Percentiles rank a stretch among this genome's conserved stretches.
These are phyloP conservation scores for Colossoma macropomum DNA, from an alignment of 2,113 vertebrate species.

Conservation along the genomic window DNA sequence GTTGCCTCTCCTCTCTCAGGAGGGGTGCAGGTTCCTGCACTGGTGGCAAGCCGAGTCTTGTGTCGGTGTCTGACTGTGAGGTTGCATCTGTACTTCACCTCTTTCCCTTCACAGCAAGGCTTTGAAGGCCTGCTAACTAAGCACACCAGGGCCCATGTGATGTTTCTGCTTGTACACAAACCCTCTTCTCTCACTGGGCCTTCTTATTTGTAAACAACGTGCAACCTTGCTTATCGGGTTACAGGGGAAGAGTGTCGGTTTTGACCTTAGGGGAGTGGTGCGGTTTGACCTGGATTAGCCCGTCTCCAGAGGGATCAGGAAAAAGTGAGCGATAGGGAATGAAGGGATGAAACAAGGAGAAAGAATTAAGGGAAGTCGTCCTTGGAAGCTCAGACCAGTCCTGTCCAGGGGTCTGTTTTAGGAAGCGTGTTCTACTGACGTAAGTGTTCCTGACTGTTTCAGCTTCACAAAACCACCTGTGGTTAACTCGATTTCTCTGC, in stretches of 20 bases:
- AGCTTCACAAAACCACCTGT: no score
- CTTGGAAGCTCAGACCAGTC: no score
- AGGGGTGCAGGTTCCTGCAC: constrained; percentile 32
- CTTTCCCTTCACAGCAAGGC: background rate
- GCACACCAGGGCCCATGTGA: background rate
- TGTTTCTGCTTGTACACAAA: background rate
- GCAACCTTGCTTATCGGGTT: background rate
- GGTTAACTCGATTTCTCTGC: no score
- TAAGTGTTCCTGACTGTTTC: no score
- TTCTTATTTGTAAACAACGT: background rate
- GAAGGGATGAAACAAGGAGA: no score
- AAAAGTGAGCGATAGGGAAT: no score
- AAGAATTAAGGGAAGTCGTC: no score
- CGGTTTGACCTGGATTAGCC: background rate
- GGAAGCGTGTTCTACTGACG: no score
- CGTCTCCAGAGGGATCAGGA: no score
- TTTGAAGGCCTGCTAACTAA: constrained; percentile 1
- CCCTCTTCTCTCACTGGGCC: background rate
- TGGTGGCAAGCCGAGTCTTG: constrained; percentile 36
- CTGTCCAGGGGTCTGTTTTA: no score
- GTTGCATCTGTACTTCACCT: background rate
- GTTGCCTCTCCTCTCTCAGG: constrained; percentile 37
- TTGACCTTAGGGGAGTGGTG: background rate
- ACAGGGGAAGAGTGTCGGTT: background rate
- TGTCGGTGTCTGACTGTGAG: background rate